phyloP scores from a whole-genome alignment of 2,113 vertebrate species.

The Dromiciops gliroides region DNA sequence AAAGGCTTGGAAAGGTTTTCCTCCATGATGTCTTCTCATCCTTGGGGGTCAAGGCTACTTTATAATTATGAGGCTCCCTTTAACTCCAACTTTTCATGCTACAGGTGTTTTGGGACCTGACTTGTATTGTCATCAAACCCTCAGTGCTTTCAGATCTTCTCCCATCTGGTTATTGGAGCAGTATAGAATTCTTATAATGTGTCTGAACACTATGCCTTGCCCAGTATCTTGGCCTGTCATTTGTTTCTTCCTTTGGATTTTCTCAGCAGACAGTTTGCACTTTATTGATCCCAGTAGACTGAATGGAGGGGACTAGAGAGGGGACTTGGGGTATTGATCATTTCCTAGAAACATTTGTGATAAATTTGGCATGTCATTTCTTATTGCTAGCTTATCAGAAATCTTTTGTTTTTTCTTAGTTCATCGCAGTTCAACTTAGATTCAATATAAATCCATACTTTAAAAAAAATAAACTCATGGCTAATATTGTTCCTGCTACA shows the following conservation, averaged over 20 bases:
- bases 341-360: neutral
- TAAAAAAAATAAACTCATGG: neutral
- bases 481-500: neutral
- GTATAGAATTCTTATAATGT: neutral
- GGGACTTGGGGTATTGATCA: neutral
- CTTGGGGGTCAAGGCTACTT: neutral
- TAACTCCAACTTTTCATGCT: neutral
- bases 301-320: neutral
- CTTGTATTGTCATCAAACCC: neutral
- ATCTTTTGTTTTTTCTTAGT: neutral
- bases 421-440: neutral
- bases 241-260: neutral
- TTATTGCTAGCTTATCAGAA: neutral
- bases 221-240: neutral
- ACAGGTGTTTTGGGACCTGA: neutral
- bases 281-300: neutral
- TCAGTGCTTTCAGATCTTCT: neutral
- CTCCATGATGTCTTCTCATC: neutral
- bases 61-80: fast-evolving
- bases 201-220: neutral
- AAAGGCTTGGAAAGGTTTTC: neutral
- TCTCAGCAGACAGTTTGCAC: neutral
- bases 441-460: neutral
- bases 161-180: neutral
- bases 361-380: neutral